phyloP scores from a whole-genome alignment of 2,797 vertebrate genomes.

The Otolemur crassicaudatus region DNA sequence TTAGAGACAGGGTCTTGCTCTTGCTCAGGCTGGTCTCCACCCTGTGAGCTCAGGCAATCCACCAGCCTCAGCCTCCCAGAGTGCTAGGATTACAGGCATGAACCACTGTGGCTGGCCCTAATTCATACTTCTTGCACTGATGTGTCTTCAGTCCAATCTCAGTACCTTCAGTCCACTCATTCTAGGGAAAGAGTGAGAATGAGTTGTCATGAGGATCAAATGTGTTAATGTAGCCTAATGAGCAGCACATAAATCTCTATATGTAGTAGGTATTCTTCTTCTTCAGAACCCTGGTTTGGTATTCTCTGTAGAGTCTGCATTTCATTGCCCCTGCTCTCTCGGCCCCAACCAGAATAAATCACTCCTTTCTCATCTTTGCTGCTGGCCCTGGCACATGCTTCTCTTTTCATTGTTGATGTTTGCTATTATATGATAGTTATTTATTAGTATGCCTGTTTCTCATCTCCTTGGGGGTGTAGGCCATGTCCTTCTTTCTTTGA shows the following conservation, averaged over 20 bases:
- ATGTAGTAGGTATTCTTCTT: not conserved
- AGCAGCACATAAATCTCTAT: too few species aligned
- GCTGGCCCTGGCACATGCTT: not conserved
- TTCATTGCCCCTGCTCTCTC: not conserved
- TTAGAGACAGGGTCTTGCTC: too few species aligned
- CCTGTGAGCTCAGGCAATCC: too few species aligned
- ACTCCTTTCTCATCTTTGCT: not conserved
- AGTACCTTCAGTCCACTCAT: not conserved
- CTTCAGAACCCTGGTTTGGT: not conserved
- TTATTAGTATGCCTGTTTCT: not conserved
- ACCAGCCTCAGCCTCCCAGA: too few species aligned
- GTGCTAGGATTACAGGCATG: too few species aligned
- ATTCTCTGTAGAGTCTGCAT: not conserved
- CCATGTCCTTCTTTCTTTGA: not conserved
- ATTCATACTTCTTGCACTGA: not conserved
- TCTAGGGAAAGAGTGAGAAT: not conserved
- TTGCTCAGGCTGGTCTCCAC: too few species aligned
- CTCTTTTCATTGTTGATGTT: not conserved
- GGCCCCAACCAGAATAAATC: not conserved
- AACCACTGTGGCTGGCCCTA: not conserved
- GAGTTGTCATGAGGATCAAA: not conserved
- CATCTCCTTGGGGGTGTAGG: not conserved
- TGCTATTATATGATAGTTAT: not conserved
- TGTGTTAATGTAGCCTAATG: not conserved
- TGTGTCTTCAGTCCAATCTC: not conserved